Conservation (phyloP, 92 coral and sea anemone species). For the Bergia sp. region DNA sequence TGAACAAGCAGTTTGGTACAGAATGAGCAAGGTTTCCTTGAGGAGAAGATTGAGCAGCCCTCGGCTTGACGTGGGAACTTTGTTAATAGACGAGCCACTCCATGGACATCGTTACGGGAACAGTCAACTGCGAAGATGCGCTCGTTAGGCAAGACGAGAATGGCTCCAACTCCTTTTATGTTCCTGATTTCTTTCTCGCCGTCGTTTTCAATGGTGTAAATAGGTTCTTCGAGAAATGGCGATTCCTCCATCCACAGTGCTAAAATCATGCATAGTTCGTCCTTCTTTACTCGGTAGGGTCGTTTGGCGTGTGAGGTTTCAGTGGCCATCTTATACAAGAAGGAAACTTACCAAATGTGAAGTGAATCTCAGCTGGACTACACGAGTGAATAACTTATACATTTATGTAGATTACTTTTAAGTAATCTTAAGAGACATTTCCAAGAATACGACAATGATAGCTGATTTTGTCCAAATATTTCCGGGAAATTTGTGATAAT, state of each 20-base stretch:
- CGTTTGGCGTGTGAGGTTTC: conserved; percentile 39
- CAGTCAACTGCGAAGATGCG: conserved; percentile 64
- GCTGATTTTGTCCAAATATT: too few species aligned
- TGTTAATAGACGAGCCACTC: conserved; percentile 60
- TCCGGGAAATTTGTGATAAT: too few species aligned
- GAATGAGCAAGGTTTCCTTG: conserved; percentile 73
- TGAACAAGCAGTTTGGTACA: conserved; percentile 75
- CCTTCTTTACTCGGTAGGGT: conserved; percentile 38
- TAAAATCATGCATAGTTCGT: conserved; percentile 52
- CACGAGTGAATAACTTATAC: too few species aligned
- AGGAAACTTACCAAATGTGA: too few species aligned
- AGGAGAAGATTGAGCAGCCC: conserved; percentile 57
- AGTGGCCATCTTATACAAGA: neutral
- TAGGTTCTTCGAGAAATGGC: conserved; percentile 16
- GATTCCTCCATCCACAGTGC: conserved; percentile 63
- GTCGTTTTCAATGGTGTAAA: neutral
- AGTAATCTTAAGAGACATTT: too few species aligned
- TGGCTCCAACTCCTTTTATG: conserved; percentile 61
- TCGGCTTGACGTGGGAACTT: conserved; percentile 47
- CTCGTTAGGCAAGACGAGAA: conserved; percentile 56
- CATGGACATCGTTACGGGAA: conserved; percentile 64
- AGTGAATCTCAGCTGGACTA: too few species aligned
- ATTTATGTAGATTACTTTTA: too few species aligned
- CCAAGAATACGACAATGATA: too few species aligned
- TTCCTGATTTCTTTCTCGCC: neutral